Conservation (phyloP, 2,888 invertebrate species). For the Ferrisia virgata region DNA sequence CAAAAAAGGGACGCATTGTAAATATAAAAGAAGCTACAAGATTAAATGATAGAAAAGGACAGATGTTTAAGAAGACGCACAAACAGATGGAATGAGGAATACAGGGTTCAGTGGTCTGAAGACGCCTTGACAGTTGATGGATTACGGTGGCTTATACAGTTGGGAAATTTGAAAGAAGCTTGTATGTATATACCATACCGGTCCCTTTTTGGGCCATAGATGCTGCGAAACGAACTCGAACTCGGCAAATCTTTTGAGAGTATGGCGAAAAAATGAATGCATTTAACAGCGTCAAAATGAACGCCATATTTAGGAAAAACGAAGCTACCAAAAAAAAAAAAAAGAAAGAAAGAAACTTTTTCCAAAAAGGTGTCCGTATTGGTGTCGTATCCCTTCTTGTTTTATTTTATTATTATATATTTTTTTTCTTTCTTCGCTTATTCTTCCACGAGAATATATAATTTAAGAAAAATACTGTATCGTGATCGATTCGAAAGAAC, state of each 20-base stretch:
- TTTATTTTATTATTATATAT: not conserved
- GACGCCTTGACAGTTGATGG: slow-evolving; percentile 43
- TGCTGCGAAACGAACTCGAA: slow-evolving; percentile 29
- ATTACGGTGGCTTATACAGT: slow-evolving; percentile 41
- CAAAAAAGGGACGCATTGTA: slow-evolving; percentile 41
- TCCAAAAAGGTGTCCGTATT: slow-evolving; percentile 1
- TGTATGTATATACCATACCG: too few relatives aligned
- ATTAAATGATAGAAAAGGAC: slow-evolving; percentile 44
- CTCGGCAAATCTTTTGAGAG: slow-evolving; percentile 26
- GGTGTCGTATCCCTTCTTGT: not conserved
- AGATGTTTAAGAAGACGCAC: slow-evolving; percentile 38
- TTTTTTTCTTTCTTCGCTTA: not conserved
- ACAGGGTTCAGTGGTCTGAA: slow-evolving; percentile 34
- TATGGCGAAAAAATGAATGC: slow-evolving; percentile 32
- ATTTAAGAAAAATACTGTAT: not conserved
- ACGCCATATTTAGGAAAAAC: not conserved
- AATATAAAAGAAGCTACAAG: slow-evolving; percentile 44
- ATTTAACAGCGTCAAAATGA: slow-evolving; percentile 13
- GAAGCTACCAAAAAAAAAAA: too few relatives aligned
- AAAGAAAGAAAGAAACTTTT: not conserved
- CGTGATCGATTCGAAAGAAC: not conserved
- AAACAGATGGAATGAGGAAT: slow-evolving; percentile 27
- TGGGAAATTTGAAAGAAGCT: slow-evolving; percentile 43
- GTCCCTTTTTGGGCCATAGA: slow-evolving; percentile 11
- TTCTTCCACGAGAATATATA: not conserved